Conservation (phyloP, 1,140 invertebrate species). For the Calliopsis andreniformis region DNA sequence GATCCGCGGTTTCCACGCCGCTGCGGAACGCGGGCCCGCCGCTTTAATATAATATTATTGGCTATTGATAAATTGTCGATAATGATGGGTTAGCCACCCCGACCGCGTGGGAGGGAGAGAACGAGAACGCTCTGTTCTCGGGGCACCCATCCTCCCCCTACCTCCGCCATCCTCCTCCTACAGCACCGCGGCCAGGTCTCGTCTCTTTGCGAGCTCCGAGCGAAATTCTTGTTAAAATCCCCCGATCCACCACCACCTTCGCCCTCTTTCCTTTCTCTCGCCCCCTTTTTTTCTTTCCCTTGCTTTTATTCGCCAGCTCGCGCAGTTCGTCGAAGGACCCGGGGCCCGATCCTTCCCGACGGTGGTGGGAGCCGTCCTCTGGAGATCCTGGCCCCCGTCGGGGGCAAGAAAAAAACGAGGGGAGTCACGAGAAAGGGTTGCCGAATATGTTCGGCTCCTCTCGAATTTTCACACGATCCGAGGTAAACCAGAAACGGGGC, state of each 20-base stretch:
- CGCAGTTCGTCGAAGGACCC: slow-evolving; percentile 9
- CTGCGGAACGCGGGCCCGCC: slow-evolving; percentile 64
- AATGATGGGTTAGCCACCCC: slow-evolving; percentile 77
- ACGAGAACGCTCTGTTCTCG: slow-evolving; percentile 39
- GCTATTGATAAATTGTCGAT: slow-evolving; percentile 83
- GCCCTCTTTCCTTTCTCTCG: not conserved
- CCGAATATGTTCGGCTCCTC: slow-evolving; percentile 23
- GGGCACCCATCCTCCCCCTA: slow-evolving; percentile 28
- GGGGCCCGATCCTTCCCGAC: not conserved
- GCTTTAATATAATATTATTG: slow-evolving; percentile 83
- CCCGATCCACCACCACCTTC: slow-evolving; percentile 29
- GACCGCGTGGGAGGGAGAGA: slow-evolving; percentile 59
- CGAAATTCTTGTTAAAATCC: slow-evolving; percentile 67
- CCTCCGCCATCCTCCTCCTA: not conserved
- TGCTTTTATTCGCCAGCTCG: slow-evolving; percentile 18
- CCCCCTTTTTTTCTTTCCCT: slow-evolving; percentile 9
- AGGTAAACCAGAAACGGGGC: not conserved
- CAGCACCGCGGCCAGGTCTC: not conserved
- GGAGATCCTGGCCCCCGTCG: slow-evolving; percentile 39
- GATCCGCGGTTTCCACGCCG: slow-evolving; percentile 66
- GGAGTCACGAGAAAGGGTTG: slow-evolving; percentile 28
- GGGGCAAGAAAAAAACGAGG: not conserved
- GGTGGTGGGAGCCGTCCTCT: not conserved
- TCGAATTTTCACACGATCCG: slow-evolving; percentile 55
- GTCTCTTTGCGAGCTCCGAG: slow-evolving; percentile 60